Percentiles rank a stretch among this genome's conserved stretches.
Conservation (phyloP, 2,888 invertebrate species). For the Drosophila neonasuta region DNA sequence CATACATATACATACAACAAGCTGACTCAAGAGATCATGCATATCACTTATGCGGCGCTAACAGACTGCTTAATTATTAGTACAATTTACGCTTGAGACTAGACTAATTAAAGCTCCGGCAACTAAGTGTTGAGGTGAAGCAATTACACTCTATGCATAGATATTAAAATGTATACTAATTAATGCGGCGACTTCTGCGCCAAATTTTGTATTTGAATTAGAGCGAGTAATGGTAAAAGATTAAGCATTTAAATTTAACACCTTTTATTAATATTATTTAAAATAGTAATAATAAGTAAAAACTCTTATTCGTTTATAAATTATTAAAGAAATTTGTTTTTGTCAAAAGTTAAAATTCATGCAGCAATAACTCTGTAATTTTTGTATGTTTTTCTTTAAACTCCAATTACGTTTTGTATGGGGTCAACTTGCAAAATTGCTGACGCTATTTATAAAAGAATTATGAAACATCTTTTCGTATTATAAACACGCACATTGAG, state of each 20-base stretch:
- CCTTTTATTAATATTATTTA: neutral
- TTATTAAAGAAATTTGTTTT: too few relatives aligned
- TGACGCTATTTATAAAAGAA: neutral
- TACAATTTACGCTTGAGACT: neutral
- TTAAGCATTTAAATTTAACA: neutral
- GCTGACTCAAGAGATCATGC: neutral
- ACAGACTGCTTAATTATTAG: conserved; percentile 8
- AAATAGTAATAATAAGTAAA: too few relatives aligned
- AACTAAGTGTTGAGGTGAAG: neutral
- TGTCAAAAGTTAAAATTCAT: too few relatives aligned
- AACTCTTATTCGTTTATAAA: too few relatives aligned
- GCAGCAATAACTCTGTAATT: too few relatives aligned
- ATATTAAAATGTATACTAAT: neutral
- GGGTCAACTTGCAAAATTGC: neutral
- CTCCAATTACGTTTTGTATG: neutral
- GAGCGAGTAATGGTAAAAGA: neutral
- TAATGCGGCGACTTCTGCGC: neutral
- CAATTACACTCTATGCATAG: neutral
- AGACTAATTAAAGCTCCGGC: conserved; percentile 7
- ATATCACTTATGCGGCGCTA: conserved; percentile 3
- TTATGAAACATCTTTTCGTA: neutral
- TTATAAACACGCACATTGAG: neutral
- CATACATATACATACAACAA: neutral
- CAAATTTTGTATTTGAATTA: neutral
- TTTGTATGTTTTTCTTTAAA: neutral